Conservation (phyloP, 2,888 invertebrate species). For the Eupeodes latifasciatus region DNA sequence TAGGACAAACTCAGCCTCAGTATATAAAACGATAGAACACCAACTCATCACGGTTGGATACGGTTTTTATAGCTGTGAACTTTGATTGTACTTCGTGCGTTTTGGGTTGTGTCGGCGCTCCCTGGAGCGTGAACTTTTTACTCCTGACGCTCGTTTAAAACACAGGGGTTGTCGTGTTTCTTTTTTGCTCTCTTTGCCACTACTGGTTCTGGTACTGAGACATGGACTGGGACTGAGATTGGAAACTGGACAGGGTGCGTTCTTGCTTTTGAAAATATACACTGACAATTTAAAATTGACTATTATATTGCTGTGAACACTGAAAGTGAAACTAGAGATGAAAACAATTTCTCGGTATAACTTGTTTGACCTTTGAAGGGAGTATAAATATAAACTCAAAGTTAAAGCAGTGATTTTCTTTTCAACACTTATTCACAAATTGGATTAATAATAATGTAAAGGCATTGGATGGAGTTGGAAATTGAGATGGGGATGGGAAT, state of each 20-base stretch:
- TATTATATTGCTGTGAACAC: slow-evolving; percentile 54
- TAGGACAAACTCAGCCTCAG: slow-evolving; percentile 23
- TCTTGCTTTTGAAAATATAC: slow-evolving; percentile 48
- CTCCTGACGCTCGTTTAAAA: slow-evolving; percentile 59
- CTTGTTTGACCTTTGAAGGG: slow-evolving; percentile 59
- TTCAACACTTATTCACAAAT: slow-evolving; percentile 60
- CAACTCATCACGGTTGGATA: slow-evolving; percentile 53
- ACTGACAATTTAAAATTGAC: slow-evolving; percentile 70
- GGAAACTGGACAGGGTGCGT: not conserved
- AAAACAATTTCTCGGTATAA: slow-evolving; percentile 23
- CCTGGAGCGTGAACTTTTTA: slow-evolving; percentile 70
- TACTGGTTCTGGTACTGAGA: too few species aligned
- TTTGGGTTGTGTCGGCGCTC: slow-evolving; percentile 50
- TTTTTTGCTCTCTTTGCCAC: slow-evolving; percentile 25
- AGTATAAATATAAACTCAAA: slow-evolving; percentile 30
- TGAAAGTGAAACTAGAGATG: slow-evolving; percentile 62
- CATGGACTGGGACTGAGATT: too few species aligned
- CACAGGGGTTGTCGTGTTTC: slow-evolving; percentile 68
- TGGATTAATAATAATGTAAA: slow-evolving; percentile 52
- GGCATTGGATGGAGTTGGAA: not conserved
- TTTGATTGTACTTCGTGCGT: slow-evolving; percentile 63
- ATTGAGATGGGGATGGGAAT: too few species aligned
- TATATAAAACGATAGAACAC: slow-evolving; percentile 27
- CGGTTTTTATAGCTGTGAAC: slow-evolving; percentile 65
- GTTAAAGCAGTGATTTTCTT: slow-evolving; percentile 50